These are phyloP conservation scores for Trachurus trachurus DNA, from an alignment of 2,797 vertebrate species.

Conservation along the genomic window DNA sequence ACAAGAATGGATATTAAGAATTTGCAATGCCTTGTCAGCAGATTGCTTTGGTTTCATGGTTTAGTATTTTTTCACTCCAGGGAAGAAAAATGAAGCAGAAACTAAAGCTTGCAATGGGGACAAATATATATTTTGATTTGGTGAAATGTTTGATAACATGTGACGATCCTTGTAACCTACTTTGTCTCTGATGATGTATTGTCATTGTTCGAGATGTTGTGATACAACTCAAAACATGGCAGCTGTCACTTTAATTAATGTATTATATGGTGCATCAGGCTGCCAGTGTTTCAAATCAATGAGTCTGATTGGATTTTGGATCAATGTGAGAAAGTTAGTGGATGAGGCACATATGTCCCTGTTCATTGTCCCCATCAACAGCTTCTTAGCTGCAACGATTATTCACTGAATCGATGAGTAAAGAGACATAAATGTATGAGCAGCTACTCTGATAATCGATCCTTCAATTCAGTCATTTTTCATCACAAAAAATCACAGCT, in stretches of 20 bases:
- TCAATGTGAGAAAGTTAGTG: neutral
- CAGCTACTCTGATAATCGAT: neutral
- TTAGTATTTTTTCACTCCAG: neutral
- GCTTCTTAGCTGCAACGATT: neutral
- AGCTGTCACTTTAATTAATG: neutral
- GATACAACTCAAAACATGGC: no score
- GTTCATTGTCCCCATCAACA: neutral
- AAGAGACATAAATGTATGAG: no score
- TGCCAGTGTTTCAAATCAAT: neutral
- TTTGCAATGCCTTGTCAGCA: neutral
- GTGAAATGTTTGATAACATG: neutral
- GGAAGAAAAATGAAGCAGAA: neutral
- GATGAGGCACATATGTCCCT: neutral
- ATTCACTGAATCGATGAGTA: neutral
- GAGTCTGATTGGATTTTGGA: neutral
- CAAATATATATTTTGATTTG: neutral
- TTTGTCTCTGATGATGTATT: no score
- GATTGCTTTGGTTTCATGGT: neutral
- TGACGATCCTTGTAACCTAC: no score
- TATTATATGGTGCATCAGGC: neutral
- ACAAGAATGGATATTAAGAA: neutral
- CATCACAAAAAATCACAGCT: no score
- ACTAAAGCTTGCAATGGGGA: no score
- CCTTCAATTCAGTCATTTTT: neutral
- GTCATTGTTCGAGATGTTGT: neutral